Evolutionary conservation across 1,140 invertebrate genomes (phyloP).

Genomic region (Drosophila santomea): DNA sequence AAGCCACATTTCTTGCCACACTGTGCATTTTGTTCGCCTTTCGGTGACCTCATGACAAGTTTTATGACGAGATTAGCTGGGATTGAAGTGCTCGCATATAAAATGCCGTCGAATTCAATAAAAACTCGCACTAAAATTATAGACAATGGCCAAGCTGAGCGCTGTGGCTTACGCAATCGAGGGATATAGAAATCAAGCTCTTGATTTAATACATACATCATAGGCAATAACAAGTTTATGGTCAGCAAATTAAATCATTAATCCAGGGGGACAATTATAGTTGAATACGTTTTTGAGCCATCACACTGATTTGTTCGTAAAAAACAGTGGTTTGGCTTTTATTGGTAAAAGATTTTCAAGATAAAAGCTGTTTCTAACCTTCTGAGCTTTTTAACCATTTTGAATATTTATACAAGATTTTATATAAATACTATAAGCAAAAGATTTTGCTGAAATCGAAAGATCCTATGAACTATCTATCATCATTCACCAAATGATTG

Average conservation of each 20-base stretch:
- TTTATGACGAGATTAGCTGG: slow-evolving; percentile 61
- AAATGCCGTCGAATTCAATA: slow-evolving; percentile 51
- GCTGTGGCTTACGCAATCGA: slow-evolving; percentile 33
- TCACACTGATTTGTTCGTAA: background rate
- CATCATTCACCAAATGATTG: too few species aligned
- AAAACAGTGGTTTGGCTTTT: background rate
- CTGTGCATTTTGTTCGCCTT: slow-evolving; percentile 5
- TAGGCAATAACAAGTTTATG: slow-evolving; percentile 29
- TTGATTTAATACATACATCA: slow-evolving; percentile 4
- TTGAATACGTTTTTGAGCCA: background rate
- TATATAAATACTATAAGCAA: too few species aligned
- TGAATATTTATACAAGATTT: too few species aligned
- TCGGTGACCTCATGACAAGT: slow-evolving; percentile 54
- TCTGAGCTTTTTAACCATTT: too few species aligned
- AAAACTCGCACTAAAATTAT: slow-evolving; percentile 33
- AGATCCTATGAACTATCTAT: too few species aligned
- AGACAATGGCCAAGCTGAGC: slow-evolving; percentile 22
- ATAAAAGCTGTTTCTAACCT: too few species aligned
- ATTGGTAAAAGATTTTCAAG: too few species aligned
- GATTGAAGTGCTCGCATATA: slow-evolving; percentile 42
- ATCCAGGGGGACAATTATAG: background rate
- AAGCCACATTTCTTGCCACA: slow-evolving; percentile 8
- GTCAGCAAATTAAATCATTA: slow-evolving; percentile 28
- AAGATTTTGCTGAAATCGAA: too few species aligned
- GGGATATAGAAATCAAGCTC: slow-evolving; percentile 9